These are phyloP conservation scores for Petaurus breviceps DNA, from an alignment of 2,113 vertebrate genomes.

Conservation along the genomic window DNA sequence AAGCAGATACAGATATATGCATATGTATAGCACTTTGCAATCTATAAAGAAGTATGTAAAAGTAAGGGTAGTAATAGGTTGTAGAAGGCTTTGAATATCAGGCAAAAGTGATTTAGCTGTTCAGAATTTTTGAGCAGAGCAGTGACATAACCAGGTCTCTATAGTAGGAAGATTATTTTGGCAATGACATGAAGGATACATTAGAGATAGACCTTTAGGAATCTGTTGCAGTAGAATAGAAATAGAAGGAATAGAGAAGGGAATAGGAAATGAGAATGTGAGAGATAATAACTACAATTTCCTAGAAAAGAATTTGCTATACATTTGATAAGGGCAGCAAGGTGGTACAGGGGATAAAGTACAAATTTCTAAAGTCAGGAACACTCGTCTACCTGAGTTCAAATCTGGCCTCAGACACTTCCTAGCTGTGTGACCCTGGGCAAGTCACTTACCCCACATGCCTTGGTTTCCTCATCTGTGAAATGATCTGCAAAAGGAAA, in stretches of 20 bases:
- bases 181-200: neutral
- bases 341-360: neutral
- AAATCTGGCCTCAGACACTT: neutral
- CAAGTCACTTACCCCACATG: too few species aligned
- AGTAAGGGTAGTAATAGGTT: neutral
- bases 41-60: neutral
- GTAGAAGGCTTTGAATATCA: neutral
- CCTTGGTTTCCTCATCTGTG: too few species aligned
- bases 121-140: neutral
- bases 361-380: too few species aligned
- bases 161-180: neutral
- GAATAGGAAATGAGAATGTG: neutral
- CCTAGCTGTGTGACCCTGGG: too few species aligned
- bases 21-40: neutral
- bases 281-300: neutral
- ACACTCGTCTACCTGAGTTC: neutral
- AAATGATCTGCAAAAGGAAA: too few species aligned
- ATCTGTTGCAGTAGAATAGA: neutral
- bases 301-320: neutral
- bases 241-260: neutral
- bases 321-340: neutral
- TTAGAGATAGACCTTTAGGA: neutral
- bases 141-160: neutral
- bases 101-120: neutral
- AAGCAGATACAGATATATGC: neutral